These are phyloP conservation scores for Sebastes oblongus DNA, from an alignment of 2,797 vertebrate species.

Conservation along the genomic window DNA sequence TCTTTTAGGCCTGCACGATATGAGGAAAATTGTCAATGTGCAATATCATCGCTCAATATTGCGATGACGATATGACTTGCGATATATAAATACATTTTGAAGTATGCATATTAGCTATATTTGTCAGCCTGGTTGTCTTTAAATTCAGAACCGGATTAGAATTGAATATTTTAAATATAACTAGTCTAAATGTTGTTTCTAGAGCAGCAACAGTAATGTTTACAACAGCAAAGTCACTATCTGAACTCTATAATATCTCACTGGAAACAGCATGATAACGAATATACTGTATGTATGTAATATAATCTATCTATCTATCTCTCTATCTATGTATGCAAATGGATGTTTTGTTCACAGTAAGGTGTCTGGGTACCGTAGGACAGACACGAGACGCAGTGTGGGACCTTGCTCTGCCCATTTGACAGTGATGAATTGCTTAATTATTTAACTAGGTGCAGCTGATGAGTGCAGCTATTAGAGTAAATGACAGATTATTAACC, in stretches of 20 bases:
- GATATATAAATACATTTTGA: neutral
- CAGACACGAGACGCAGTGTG: neutral
- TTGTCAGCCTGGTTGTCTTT: neutral
- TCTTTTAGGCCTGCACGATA: neutral
- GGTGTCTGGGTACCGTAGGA: neutral
- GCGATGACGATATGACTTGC: neutral
- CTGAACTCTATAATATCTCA: too few relatives aligned
- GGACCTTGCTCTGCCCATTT: slow-evolving; percentile 27
- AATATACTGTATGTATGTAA: too few relatives aligned
- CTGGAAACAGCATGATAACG: too few relatives aligned
- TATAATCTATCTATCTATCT: too few relatives aligned
- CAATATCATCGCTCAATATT: neutral
- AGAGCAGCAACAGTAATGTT: neutral
- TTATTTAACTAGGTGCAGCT: slow-evolving; percentile 53
- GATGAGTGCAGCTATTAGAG: slow-evolving; percentile 30
- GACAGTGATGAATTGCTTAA: slow-evolving; percentile 62
- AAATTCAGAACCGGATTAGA: neutral
- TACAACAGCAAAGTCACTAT: neutral
- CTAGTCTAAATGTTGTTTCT: neutral
- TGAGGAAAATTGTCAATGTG: neutral
- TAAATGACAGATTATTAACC: slow-evolving; percentile 42
- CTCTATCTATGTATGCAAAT: neutral
- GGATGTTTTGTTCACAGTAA: neutral
- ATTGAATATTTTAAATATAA: neutral
- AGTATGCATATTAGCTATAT: neutral